Evolutionary conservation across 2,113 vertebrate species (phyloP), one percentile per base, ranked within the genome.

Genomic region (Lagopus muta): DNA sequence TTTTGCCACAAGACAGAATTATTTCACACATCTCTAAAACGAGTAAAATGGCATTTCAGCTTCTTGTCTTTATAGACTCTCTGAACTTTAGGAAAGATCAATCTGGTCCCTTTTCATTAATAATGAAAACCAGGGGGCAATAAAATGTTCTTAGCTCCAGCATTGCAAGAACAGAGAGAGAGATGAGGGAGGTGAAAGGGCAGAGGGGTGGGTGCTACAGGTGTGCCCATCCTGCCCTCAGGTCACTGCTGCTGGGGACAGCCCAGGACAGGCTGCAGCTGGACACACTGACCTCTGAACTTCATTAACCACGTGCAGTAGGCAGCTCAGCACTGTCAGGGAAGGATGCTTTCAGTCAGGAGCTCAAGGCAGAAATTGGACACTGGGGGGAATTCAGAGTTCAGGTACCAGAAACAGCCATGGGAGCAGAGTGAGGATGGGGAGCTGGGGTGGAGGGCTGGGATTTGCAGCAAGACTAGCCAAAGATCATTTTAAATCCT

Each of bases 81-180:
- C 97, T 98, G 98, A 98, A 98, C 98, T 98, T 98, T 98, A 96
- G 94, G 97, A 98, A 98, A 98, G 98, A 98, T 98, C 98, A 98
- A 98, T 97, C 97, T 94, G 95, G 97, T 98, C 97, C 97, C 97
- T 98, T 98, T 98, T 98, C 98, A 98, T 98, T 98, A 98, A 98
- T 98, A 98, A 98, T 98, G 98, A 98, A 98, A 98, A 98, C 97
- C 96, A 97, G 94, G 96, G 98, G 97, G 97, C 98, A 98, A 98
- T 98, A 98, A 98, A 98, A 98, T 97, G 97, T 97, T 97, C 97
- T 97, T 97, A 97, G 87, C 67, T 86, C 19, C 48, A 96, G 91
- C 92, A 74, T 86, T 94, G 88, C 40, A 91, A 97, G 95, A 92
- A 30, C 3, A 32, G 78, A 38, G 81, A 61, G 71, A 58, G 82